Conservation (phyloP, 2,797 vertebrate species). For the Pampus argenteus region DNA sequence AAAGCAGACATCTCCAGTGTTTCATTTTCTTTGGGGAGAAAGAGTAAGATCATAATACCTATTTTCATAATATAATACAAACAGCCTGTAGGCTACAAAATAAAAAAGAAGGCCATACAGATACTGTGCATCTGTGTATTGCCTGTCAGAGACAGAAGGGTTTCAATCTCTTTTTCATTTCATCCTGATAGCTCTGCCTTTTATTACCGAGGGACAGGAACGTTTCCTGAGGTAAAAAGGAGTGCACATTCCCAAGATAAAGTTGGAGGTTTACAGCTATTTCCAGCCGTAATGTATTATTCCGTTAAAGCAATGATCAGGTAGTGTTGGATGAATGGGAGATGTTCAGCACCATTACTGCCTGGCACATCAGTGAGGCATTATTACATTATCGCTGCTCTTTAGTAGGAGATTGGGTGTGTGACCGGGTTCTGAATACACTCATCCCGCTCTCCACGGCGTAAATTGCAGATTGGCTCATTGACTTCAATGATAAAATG, state of each 20-base stretch:
- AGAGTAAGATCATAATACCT: slow-evolving; percentile 75
- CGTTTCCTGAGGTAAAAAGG: slow-evolving; percentile 84
- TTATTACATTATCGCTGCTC: slow-evolving; percentile 96
- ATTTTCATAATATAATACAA: slow-evolving; percentile 80
- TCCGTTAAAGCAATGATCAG: slow-evolving; percentile 94
- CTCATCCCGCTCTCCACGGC: slow-evolving; percentile 94
- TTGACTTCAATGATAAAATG: slow-evolving; percentile 98
- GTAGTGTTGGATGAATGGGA: slow-evolving; percentile 96
- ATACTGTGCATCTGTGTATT: slow-evolving; percentile 65
- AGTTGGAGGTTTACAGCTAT: slow-evolving; percentile 87
- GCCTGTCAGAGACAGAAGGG: slow-evolving; percentile 79
- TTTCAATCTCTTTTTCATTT: slow-evolving; percentile 87
- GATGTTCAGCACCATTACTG: slow-evolving; percentile 96
- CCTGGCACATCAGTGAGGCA: slow-evolving; percentile 94
- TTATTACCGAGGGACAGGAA: slow-evolving; percentile 80
- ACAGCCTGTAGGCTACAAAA: slow-evolving; percentile 77
- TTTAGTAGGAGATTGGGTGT: slow-evolving; percentile 96
- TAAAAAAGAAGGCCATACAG: slow-evolving; percentile 60
- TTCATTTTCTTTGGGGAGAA: slow-evolving; percentile 64
- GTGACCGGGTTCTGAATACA: slow-evolving; percentile 96
- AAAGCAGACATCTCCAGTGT: slow-evolving; percentile 34
- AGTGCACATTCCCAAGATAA: slow-evolving; percentile 84
- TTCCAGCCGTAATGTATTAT: slow-evolving; percentile 91
- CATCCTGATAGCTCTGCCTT: slow-evolving; percentile 83
- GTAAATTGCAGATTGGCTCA: slow-evolving; percentile 97